Conservation (phyloP, 2,888 invertebrate genomes). For the Chrysomela aeneicollis region DNA sequence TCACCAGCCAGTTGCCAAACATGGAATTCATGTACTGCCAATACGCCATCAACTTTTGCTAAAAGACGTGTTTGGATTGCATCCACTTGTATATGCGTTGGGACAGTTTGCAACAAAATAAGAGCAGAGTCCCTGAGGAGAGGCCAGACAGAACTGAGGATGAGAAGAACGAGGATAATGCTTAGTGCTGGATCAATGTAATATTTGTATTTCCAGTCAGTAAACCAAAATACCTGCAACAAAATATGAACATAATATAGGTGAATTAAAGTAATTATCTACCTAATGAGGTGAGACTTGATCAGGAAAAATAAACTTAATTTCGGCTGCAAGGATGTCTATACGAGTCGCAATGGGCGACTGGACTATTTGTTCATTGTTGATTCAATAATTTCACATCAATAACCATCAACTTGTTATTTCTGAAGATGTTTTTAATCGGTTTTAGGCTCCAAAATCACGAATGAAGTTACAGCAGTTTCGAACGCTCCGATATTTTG, state of each 20-base stretch:
- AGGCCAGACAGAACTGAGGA: conserved; percentile 91
- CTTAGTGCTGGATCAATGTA: conserved; percentile 97
- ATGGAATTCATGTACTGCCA: conserved; percentile 97
- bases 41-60: conserved; percentile 90
- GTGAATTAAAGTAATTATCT: background rate
- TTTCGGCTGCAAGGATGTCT: too few relatives aligned
- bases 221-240: conserved; percentile 72
- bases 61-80: conserved; percentile 87
- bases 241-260: conserved; percentile 27
- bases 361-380: too few relatives aligned
- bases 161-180: conserved; percentile 85
- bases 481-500: too few relatives aligned
- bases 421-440: too few relatives aligned
- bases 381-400: too few relatives aligned
- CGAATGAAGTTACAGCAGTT: too few relatives aligned
- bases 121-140: conserved; percentile 91
- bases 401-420: too few relatives aligned
- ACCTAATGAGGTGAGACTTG: too few relatives aligned
- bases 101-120: conserved; percentile 97
- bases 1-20: conserved; percentile 98
- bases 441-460: too few relatives aligned
- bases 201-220: conserved; percentile 80
- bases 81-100: conserved; percentile 95
- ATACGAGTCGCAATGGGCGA: too few relatives aligned
- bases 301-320: too few relatives aligned